phyloP scores from a whole-genome alignment of 2,797 vertebrate species.

The Syngnathus acus region DNA sequence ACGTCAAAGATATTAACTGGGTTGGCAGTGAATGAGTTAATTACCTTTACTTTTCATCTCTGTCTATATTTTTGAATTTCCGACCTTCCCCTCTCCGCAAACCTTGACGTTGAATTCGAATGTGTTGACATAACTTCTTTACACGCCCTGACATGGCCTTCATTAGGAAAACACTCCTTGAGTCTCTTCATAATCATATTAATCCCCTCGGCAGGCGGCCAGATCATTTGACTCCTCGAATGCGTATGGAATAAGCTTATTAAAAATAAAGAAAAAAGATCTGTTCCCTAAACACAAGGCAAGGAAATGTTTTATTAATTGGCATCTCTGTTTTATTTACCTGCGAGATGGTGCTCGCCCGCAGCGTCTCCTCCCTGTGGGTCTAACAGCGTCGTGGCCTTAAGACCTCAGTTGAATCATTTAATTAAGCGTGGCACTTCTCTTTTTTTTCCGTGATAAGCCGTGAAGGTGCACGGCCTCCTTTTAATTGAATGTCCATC shows the following conservation, averaged over 20 bases:
- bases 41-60: neutral
- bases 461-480: slow-evolving; percentile 45
- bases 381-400: slow-evolving; percentile 12
- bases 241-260: neutral
- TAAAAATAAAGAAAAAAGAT: neutral
- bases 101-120: neutral
- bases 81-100: neutral
- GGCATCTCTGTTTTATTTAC: slow-evolving; percentile 8
- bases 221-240: neutral
- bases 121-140: neutral
- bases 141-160: neutral
- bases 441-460: slow-evolving; percentile 23
- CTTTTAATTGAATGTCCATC: slow-evolving; percentile 60
- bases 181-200: slow-evolving; percentile 2
- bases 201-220: neutral
- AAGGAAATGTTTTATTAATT: slow-evolving; percentile 6
- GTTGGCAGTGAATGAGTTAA: no score
- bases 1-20: no score
- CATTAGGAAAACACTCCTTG: slow-evolving; percentile 1
- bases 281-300: neutral
- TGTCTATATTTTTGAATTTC: neutral
- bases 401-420: slow-evolving; percentile 47
- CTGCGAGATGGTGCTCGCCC: slow-evolving; percentile 18
- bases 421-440: slow-evolving; percentile 52
- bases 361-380: slow-evolving; percentile 3